Evolutionary conservation across 2,113 vertebrate species (phyloP).

Genomic region (Ia io): DNA sequence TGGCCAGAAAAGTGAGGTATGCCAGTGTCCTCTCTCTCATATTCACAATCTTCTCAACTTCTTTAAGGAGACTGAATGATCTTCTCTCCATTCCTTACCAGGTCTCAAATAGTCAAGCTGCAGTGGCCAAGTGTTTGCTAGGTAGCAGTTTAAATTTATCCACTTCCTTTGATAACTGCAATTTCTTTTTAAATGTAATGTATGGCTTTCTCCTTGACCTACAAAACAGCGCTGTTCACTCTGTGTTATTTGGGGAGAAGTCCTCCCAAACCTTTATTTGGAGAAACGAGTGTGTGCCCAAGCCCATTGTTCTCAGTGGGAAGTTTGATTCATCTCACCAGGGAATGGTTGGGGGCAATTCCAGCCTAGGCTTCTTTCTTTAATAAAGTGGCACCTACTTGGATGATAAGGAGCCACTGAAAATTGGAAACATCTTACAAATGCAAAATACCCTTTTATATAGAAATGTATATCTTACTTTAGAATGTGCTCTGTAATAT

Average conservation of each 20-base stretch:
- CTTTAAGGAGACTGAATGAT: neutral
- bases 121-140: constrained; percentile 38
- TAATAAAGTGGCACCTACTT: constrained; percentile 68
- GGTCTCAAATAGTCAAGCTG: neutral
- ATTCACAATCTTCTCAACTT: neutral
- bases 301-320: constrained; percentile 7
- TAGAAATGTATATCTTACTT: constrained; percentile 52
- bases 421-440: constrained; percentile 68
- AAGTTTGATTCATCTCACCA: constrained; percentile 64
- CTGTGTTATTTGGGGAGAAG: constrained; percentile 10
- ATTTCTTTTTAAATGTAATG: constrained; percentile 32
- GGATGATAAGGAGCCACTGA: constrained; percentile 56
- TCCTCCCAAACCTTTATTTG: neutral
- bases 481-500: constrained; percentile 57
- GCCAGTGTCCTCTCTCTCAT: neutral
- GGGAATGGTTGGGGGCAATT: constrained; percentile 52
- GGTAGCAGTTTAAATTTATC: constrained; percentile 36
- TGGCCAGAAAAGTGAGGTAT: neutral
- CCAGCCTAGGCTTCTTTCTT: constrained; percentile 29
- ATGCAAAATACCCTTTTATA: constrained; percentile 63
- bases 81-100: neutral
- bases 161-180: constrained; percentile 42
- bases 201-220: constrained; percentile 64
- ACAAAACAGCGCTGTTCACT: constrained; percentile 35
- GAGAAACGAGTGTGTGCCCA: neutral